Conservation (phyloP, 2,888 invertebrate species). For the Latrodectus hesperus region DNA sequence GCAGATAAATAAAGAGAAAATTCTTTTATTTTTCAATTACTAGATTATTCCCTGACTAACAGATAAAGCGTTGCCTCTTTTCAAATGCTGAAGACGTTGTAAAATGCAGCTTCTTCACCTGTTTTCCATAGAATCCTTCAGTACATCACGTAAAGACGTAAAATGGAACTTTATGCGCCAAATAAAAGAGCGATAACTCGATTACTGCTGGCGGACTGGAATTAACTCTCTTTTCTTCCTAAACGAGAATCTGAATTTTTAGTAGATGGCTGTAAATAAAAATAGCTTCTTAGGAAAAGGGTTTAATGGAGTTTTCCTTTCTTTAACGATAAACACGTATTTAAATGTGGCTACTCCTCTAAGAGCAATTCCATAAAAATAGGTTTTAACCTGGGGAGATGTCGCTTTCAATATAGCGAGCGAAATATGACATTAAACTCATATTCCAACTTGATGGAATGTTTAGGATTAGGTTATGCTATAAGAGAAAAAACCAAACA, state of each 20-base stretch:
- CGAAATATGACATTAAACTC: no score
- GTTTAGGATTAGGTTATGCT: no score
- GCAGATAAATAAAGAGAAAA: background rate
- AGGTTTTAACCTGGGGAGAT: no score
- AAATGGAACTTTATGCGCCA: constrained; percentile 49
- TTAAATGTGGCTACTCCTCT: constrained; percentile 23
- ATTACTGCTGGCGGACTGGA: constrained; percentile 42
- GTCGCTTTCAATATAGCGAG: no score
- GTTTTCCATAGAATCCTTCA: constrained; percentile 20
- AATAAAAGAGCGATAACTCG: constrained; percentile 57
- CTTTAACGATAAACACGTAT: constrained; percentile 33
- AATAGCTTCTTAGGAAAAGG: constrained; percentile 7
- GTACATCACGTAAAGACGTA: constrained; percentile 48
- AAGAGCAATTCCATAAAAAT: constrained; percentile 19
- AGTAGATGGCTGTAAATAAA: constrained; percentile 42
- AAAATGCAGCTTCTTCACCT: constrained; percentile 43
- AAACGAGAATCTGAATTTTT: constrained; percentile 50
- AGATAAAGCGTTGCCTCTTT: constrained; percentile 7
- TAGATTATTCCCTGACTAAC: background rate
- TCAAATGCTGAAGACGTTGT: constrained; percentile 27
- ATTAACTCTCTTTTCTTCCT: constrained; percentile 31
- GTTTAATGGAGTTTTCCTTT: constrained; percentile 17
- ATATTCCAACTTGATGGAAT: no score
- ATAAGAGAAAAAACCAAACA: no score
- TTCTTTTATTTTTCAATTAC: background rate